These are phyloP conservation scores for Bufo bufo DNA, from an alignment of 2,113 vertebrate genomes.

Conservation along the genomic window DNA sequence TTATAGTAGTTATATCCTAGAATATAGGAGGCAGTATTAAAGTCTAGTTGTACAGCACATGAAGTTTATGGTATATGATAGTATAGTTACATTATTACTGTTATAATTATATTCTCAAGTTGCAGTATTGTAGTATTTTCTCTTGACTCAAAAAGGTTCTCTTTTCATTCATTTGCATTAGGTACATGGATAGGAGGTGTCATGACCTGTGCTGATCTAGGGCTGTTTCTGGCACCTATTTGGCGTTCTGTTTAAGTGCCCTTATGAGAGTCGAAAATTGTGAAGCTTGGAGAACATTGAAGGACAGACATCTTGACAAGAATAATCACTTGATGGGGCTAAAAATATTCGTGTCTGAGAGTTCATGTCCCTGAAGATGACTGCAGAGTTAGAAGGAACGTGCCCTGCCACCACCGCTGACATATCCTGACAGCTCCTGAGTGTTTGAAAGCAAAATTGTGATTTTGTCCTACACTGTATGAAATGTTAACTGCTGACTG, in stretches of 20 bases:
- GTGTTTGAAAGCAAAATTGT: slow-evolving; percentile 28
- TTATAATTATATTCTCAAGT: too few species aligned
- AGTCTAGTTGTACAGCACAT: too few species aligned
- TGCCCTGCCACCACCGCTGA: slow-evolving; percentile 26
- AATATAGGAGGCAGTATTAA: too few species aligned
- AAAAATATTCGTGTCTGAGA: slow-evolving; percentile 39
- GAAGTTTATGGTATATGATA: too few species aligned
- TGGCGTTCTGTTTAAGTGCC: not conserved
- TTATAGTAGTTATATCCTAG: not conserved
- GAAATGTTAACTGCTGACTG: slow-evolving; percentile 27
- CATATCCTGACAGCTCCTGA: slow-evolving; percentile 27
- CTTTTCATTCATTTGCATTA: not conserved
- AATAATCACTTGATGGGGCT: slow-evolving; percentile 16
- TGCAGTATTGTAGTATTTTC: not conserved
- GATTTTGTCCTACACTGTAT: slow-evolving; percentile 31
- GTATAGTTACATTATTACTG: too few species aligned
- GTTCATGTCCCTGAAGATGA: slow-evolving; percentile 38
- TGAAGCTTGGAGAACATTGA: slow-evolving; percentile 4
- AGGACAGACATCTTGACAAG: slow-evolving; percentile 39
- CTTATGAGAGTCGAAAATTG: slow-evolving; percentile 14
- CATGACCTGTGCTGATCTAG: not conserved
- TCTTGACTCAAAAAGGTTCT: not conserved
- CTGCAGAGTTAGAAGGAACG: not conserved
- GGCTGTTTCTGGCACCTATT: not conserved
- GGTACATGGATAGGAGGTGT: not conserved